Base-by-base conservation (phyloP, 2,888 invertebrate genomes). In the Priocnemis perturbator region DNA sequence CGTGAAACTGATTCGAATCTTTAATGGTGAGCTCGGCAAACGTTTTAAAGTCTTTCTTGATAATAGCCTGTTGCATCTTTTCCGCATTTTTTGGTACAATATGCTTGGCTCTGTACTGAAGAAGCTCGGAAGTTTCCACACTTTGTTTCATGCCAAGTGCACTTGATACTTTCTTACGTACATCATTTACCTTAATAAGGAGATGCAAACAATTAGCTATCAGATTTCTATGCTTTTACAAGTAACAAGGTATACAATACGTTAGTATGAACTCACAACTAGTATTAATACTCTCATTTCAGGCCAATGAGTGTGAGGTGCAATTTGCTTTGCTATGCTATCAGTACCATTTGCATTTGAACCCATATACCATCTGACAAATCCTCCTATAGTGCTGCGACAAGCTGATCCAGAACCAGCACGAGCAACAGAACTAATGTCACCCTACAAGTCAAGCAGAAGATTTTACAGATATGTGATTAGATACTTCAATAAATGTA, bases 1-100 rank as follows among this genome's bases (percentile, higher is more conserved):
- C 97, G 91, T 99, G 99, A 84, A 99, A 94, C 87, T 98, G 97
- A 91, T 99, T 99, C 71, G 98, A 98, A 84, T 99, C 99, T 89
- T 94, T 94, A 96, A 99, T 99, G 0, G 98, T 97, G 21, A 98
- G 91, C 86, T 95, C 93, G n/a, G 97, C 98, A 91, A 99, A 98
- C 52, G 90, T 91, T 26, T 91, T 85, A 88, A 98, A 99, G 90
- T 99, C 92, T 81, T 91, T 93, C 0, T 91, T 87, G 64, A 90
- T 79, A 64, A 98, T 95, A 9, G 94, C 93, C 74, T 91, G 74
- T 66, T 91, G 90, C 82, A 95, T 93, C 61, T 90, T 88, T 37
- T 91, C 86, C 1, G 94, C 92, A 83, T 95, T 92, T 78, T 92
- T 87, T 0, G 97, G 96, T 1, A 98, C 96, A 83, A 94, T 90